phyloP scores from a whole-genome alignment of 2,888 invertebrate species.

The Lordiphosa andalusiaca region DNA sequence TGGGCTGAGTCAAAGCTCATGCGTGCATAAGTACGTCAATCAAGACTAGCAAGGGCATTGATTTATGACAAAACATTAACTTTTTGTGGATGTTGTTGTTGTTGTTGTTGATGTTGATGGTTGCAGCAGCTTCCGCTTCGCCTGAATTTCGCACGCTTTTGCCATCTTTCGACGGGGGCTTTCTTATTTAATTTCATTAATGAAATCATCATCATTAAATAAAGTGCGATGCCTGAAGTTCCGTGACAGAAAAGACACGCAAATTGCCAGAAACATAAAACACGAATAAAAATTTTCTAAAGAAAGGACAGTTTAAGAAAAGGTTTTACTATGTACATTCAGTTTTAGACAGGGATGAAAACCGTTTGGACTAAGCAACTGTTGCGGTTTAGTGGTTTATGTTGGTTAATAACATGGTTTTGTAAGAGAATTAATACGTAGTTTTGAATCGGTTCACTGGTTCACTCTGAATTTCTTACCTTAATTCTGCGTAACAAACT shows the following conservation, averaged over 20 bases:
- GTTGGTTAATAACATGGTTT: too few relatives aligned
- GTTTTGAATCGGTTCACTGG: too few relatives aligned
- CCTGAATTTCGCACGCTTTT: slow-evolving; percentile 62
- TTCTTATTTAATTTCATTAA: slow-evolving; percentile 65
- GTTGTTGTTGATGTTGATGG: slow-evolving; percentile 11
- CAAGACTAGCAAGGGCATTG: slow-evolving; percentile 43
- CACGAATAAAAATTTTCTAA: slow-evolving; percentile 1
- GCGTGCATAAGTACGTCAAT: slow-evolving; percentile 14
- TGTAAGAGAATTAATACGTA: too few relatives aligned
- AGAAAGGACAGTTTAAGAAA: slow-evolving; percentile 14
- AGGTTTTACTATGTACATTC: too few relatives aligned
- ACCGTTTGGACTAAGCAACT: too few relatives aligned
- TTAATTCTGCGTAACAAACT: too few relatives aligned
- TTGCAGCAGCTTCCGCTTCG: slow-evolving; percentile 53
- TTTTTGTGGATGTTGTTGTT: slow-evolving; percentile 14
- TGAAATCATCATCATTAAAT: slow-evolving; percentile 61
- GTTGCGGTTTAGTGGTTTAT: too few relatives aligned
- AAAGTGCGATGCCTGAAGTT: slow-evolving; percentile 51
- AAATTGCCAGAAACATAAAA: slow-evolving; percentile 21
- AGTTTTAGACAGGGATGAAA: too few relatives aligned
- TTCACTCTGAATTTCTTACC: too few relatives aligned
- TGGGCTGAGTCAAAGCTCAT: slow-evolving; percentile 47
- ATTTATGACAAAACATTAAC: slow-evolving; percentile 28
- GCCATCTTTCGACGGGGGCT: slow-evolving; percentile 43
- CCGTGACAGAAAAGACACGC: slow-evolving; percentile 44